Conservation (phyloP, 2,113 vertebrate genomes). For the Delphinapterus leucas region DNA sequence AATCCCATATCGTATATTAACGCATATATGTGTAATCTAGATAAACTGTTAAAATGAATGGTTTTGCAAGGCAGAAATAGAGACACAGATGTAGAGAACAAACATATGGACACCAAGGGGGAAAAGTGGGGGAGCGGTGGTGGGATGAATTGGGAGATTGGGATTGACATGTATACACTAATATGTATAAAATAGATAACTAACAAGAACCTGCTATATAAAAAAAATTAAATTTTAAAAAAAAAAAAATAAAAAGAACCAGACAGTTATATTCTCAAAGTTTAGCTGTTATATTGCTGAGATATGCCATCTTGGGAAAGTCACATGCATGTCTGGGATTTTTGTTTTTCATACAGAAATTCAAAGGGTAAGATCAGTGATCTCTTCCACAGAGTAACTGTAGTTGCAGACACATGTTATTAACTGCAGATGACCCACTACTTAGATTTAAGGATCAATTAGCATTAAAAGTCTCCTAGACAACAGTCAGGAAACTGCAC, state of each 20-base stretch:
- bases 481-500: background rate
- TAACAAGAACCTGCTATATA: too few relatives aligned
- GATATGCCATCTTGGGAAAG: background rate
- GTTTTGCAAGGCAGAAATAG: too few relatives aligned
- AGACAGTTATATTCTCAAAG: background rate
- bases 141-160: too few relatives aligned
- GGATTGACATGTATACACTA: too few relatives aligned
- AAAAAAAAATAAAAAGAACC: background rate
- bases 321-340: background rate
- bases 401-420: accelerated
- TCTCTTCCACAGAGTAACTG: background rate
- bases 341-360: background rate
- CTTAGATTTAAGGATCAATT: background rate
- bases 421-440: background rate
- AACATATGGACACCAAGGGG: too few relatives aligned
- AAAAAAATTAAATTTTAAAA: too few relatives aligned
- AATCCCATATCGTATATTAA: too few relatives aligned
- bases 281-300: background rate
- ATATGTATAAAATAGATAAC: too few relatives aligned
- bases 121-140: too few relatives aligned
- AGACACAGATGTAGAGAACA: too few relatives aligned
- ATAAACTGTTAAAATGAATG: too few relatives aligned
- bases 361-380: background rate
- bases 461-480: background rate
- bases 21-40: too few relatives aligned